These are phyloP conservation scores for Hylaeus anthracinus DNA, from an alignment of 1,140 invertebrate genomes.

Conservation along the genomic window DNA sequence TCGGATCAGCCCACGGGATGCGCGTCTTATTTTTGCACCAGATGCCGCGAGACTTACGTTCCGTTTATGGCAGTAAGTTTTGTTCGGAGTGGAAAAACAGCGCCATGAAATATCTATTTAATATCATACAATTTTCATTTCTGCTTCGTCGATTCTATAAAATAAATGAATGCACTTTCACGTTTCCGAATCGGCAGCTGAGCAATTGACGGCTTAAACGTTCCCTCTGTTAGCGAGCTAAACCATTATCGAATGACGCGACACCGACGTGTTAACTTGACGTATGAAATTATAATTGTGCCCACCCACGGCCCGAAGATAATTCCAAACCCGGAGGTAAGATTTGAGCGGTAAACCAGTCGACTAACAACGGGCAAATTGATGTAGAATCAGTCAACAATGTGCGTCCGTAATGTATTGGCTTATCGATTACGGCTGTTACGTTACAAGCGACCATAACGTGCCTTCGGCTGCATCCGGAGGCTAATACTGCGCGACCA, in stretches of 20 bases:
- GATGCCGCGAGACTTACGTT: not conserved
- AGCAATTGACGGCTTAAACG: slow-evolving; percentile 13
- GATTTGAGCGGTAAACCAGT: slow-evolving; percentile 49
- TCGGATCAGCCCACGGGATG: not conserved
- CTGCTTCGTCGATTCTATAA: too few species aligned
- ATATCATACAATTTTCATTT: too few species aligned
- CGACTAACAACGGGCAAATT: slow-evolving; percentile 36
- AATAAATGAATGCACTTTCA: not conserved
- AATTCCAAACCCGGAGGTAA: slow-evolving; percentile 17
- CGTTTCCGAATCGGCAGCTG: not conserved
- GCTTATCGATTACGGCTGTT: slow-evolving; percentile 55
- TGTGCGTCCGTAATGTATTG: slow-evolving; percentile 47
- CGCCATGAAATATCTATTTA: not conserved
- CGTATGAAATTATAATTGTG: slow-evolving; percentile 35
- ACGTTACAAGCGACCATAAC: not conserved
- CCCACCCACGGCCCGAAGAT: not conserved
- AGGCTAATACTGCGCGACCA: not conserved
- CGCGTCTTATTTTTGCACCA: not conserved
- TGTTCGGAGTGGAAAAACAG: not conserved
- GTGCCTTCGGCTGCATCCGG: not conserved
- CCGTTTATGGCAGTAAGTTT: not conserved
- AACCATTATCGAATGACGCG: not conserved
- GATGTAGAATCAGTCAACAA: slow-evolving; percentile 56
- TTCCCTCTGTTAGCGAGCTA: not conserved
- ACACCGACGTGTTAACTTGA: not conserved